Conservation (phyloP, 2,888 invertebrate species). For the Celastrina argiolus region DNA sequence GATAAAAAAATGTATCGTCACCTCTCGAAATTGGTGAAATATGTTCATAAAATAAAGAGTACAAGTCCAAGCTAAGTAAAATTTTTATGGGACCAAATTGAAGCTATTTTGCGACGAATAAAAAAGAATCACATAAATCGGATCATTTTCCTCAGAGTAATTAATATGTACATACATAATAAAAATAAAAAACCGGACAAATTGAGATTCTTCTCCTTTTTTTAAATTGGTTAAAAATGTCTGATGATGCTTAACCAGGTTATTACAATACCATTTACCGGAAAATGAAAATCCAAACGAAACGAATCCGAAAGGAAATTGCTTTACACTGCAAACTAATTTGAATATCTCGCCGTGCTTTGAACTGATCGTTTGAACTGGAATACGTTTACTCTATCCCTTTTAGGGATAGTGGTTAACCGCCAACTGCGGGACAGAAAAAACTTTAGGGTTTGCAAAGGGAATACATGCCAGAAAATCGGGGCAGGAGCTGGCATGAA, state of each 20-base stretch:
- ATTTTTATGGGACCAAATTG: no score
- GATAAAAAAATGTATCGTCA: no score
- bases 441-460: background rate
- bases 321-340: constrained; percentile 24
- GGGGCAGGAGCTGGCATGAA: no score
- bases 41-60: no score
- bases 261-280: background rate
- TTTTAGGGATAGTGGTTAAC: background rate
- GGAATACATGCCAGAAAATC: no score
- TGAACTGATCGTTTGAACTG: constrained; percentile 2
- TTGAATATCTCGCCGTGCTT: constrained; percentile 4
- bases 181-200: background rate
- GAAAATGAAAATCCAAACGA: background rate
- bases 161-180: no score
- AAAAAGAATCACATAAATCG: no score
- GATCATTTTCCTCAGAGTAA: no score
- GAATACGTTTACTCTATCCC: background rate
- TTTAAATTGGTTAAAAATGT: background rate
- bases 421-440: background rate
- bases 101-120: no score
- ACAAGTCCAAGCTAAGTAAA: no score
- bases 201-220: no score
- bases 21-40: no score
- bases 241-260: background rate
- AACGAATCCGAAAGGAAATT: constrained; percentile 18